Evolutionary conservation across 2,797 vertebrate species (phyloP).

Genomic region (Melanogrammus aeglefinus): DNA sequence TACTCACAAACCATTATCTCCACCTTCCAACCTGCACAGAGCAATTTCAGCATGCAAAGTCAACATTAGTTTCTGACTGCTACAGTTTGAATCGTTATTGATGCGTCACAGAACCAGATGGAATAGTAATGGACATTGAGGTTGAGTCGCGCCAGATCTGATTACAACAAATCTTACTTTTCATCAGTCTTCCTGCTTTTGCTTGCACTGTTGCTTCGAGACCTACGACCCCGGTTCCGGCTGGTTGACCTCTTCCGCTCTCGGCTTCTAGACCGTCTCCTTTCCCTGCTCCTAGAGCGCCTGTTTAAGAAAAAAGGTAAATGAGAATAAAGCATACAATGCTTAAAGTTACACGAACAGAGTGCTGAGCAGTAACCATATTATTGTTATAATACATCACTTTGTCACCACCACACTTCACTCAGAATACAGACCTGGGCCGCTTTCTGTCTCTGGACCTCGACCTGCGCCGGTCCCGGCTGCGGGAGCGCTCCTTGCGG

Average conservation of each 20-base stretch:
- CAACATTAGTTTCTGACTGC: background rate
- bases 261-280: slow-evolving; percentile 84
- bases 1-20: slow-evolving; percentile 5
- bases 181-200: slow-evolving; percentile 87
- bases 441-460: slow-evolving; percentile 92
- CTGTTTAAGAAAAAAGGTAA: slow-evolving; percentile 55
- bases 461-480: slow-evolving; percentile 88
- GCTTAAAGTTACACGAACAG: background rate
- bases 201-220: slow-evolving; percentile 81
- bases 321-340: background rate
- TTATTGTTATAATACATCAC: background rate
- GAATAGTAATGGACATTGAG: background rate
- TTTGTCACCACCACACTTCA: background rate
- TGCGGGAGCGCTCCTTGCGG: slow-evolving; percentile 81
- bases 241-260: slow-evolving; percentile 88
- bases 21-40: background rate
- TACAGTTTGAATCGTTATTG: background rate
- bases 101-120: background rate
- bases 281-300: slow-evolving; percentile 90
- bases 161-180: slow-evolving; percentile 66
- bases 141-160: background rate
- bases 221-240: slow-evolving; percentile 83
- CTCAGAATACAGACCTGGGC: slow-evolving; percentile 70
- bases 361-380: background rate
- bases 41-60: background rate